A percentile compares a stretch with the other conserved stretches of the same genome.
These are phyloP conservation scores for Diorhabda sublineata DNA, from an alignment of 1,140 invertebrate genomes.

Conservation along the genomic window DNA sequence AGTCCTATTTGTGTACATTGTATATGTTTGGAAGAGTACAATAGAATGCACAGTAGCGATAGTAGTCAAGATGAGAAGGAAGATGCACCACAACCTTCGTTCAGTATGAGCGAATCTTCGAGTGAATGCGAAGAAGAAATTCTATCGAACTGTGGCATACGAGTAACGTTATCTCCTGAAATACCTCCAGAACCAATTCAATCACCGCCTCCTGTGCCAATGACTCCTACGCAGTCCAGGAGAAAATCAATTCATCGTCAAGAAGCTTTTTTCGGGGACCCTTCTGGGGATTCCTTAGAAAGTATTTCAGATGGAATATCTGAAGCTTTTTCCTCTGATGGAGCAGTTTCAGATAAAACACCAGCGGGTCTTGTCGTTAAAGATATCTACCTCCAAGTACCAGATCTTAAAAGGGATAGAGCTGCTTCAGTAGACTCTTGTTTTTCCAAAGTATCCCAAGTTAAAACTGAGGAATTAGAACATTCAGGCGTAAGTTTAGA, in stretches of 20 bases:
- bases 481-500: slow-evolving; percentile 54
- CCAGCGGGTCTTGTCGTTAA: slow-evolving; percentile 50
- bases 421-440: slow-evolving; percentile 82
- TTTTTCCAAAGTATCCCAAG: slow-evolving; percentile 64
- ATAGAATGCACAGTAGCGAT: slow-evolving; percentile 47
- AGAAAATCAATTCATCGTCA: slow-evolving; percentile 69
- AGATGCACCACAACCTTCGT: slow-evolving; percentile 46
- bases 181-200: slow-evolving; percentile 47
- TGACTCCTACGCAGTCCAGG: slow-evolving; percentile 36
- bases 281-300: slow-evolving; percentile 61
- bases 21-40: slow-evolving; percentile 60
- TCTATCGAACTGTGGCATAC: slow-evolving; percentile 53
- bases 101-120: slow-evolving; percentile 49
- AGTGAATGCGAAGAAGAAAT: slow-evolving; percentile 50
- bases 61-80: slow-evolving; percentile 47
- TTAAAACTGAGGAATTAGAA: slow-evolving; percentile 63
- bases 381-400: slow-evolving; percentile 78
- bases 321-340: slow-evolving; percentile 50
- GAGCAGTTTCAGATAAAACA: slow-evolving; percentile 42
- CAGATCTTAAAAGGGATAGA: slow-evolving; percentile 73
- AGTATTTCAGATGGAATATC: slow-evolving; percentile 55
- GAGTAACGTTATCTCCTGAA: slow-evolving; percentile 64
- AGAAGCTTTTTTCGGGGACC: slow-evolving; percentile 72
- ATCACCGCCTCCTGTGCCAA: slow-evolving; percentile 47
- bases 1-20: slow-evolving; percentile 62